Conservation (phyloP, 2,797 vertebrate species). For the Masticophis lateralis region DNA sequence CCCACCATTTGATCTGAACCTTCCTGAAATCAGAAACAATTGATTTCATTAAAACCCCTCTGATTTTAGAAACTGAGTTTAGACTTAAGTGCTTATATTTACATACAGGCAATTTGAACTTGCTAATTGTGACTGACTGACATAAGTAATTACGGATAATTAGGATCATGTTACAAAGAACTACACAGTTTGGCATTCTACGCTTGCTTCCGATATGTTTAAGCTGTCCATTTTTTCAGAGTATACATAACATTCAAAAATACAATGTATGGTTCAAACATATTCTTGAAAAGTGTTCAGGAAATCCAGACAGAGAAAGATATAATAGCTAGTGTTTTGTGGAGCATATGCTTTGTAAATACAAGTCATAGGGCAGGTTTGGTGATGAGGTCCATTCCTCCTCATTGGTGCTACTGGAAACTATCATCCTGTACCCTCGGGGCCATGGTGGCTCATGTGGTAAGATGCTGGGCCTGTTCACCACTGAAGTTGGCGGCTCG, state of each 20-base stretch:
- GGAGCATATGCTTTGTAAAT: background rate
- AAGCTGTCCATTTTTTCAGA: background rate
- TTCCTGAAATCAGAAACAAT: background rate
- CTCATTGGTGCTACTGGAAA: background rate
- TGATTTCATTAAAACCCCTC: background rate
- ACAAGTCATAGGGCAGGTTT: background rate
- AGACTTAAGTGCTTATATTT: background rate
- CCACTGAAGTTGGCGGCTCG: no score
- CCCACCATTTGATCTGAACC: background rate
- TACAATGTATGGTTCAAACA: background rate
- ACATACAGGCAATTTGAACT: background rate
- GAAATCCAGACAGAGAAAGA: background rate
- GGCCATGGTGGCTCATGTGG: no score
- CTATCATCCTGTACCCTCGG: no score
- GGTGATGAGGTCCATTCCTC: background rate
- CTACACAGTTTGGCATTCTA: background rate
- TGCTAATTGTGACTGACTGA: background rate
- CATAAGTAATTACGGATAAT: background rate
- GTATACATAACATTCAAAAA: background rate
- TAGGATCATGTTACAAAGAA: background rate
- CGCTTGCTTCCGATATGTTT: background rate
- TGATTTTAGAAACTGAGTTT: background rate
- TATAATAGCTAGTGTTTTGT: background rate
- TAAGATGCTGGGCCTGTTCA: no score
- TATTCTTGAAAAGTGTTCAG: background rate